Conservation (phyloP, 2,888 invertebrate genomes). For the Mythimna impura region DNA sequence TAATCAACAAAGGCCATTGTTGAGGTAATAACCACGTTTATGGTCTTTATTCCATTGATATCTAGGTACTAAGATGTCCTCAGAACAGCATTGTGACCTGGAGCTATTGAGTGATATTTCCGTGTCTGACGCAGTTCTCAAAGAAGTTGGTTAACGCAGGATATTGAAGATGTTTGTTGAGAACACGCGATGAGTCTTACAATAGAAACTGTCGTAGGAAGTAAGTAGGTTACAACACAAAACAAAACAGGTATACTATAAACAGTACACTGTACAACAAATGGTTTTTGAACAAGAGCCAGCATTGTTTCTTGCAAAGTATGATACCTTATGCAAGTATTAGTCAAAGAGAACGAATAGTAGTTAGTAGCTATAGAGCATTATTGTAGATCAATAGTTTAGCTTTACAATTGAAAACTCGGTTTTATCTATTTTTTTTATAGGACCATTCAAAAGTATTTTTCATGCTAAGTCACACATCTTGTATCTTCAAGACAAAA, state of each 20-base stretch:
- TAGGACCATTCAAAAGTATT: not conserved
- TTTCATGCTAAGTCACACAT: not conserved
- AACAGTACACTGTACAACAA: not conserved
- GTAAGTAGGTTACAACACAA: constrained; percentile 3
- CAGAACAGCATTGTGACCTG: constrained; percentile 36
- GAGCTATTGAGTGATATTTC: constrained; percentile 42
- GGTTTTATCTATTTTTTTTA: not conserved
- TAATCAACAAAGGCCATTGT: constrained; percentile 46
- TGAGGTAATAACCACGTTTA: constrained; percentile 39
- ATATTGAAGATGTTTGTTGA: constrained; percentile 23
- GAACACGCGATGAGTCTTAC: constrained; percentile 27
- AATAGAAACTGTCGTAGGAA: not conserved
- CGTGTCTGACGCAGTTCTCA: constrained; percentile 36
- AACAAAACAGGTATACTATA: not conserved
- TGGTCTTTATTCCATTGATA: constrained; percentile 35
- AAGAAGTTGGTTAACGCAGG: constrained; percentile 22
- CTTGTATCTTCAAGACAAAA: constrained; percentile 27
- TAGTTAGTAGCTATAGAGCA: no score
- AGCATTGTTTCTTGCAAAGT: constrained; percentile 29
- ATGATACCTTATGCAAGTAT: not conserved
- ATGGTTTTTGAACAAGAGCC: constrained; percentile 35
- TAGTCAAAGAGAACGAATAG: not conserved
- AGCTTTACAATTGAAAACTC: no score
- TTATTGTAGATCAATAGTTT: not conserved
- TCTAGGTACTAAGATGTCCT: constrained; percentile 38